Evolutionary conservation across 2,113 vertebrate genomes (phyloP).

Genomic region (Pluvialis apricaria): DNA sequence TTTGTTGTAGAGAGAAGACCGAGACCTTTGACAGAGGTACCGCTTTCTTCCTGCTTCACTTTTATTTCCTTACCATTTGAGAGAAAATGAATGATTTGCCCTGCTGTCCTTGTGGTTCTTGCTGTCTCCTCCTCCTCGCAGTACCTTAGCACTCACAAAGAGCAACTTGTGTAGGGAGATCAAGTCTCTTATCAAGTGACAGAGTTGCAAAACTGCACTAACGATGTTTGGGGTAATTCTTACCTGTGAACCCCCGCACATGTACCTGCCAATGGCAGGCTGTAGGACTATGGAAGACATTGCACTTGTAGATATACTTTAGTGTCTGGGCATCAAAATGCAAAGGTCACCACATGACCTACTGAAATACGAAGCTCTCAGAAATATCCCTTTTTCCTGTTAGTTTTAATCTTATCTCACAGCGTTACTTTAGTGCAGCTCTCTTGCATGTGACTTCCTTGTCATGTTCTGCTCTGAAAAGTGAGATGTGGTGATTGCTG

Average conservation of each 20-base stretch:
- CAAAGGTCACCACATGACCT: background rate
- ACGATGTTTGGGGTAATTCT: background rate
- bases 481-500: background rate
- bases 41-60: background rate
- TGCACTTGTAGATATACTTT: background rate
- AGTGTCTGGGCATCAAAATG: background rate
- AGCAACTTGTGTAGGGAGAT: background rate
- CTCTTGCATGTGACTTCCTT: background rate
- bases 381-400: background rate
- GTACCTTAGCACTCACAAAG: background rate
- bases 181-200: background rate
- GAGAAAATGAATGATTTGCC: background rate
- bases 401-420: background rate
- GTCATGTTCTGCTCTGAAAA: background rate
- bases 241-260: fast-evolving
- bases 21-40: slow-evolving; percentile 91
- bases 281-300: background rate
- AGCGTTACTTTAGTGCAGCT: background rate
- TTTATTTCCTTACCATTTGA: background rate
- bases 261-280: background rate
- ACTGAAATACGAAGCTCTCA: background rate
- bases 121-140: background rate
- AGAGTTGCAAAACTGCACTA: background rate
- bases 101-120: background rate
- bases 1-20: slow-evolving; percentile 91